phyloP scores from a whole-genome alignment of 1,140 invertebrate genomes.

The Asobara japonica region DNA sequence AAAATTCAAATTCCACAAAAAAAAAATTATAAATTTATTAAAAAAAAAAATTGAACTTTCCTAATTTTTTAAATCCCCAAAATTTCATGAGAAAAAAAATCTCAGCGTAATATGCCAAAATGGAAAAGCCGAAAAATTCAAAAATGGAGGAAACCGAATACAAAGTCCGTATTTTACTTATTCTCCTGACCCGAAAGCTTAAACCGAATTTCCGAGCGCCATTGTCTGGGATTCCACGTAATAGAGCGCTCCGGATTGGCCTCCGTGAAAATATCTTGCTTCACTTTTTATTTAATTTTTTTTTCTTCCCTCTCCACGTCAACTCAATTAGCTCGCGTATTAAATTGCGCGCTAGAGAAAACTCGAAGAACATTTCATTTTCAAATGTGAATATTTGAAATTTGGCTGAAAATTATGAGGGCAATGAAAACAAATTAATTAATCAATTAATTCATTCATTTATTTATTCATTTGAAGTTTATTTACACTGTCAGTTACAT shows the following conservation, averaged over 20 bases:
- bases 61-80: no score
- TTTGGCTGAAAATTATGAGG: not conserved
- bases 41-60: no score
- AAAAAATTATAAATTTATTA: no score
- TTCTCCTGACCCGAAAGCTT: not conserved
- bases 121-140: no score
- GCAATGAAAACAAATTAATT: not conserved
- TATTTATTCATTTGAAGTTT: no score
- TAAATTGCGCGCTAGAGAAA: not conserved
- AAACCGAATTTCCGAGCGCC: not conserved
- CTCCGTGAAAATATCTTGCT: conserved; percentile 1
- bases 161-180: no score
- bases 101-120: no score
- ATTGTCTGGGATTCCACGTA: conserved; percentile 15
- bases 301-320: not conserved
- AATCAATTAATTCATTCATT: not conserved
- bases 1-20: no score
- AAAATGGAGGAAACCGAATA: no score
- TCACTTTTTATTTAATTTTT: not conserved
- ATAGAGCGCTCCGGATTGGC: not conserved
- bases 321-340: not conserved
- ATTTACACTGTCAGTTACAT: no score
- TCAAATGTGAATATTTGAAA: not conserved
- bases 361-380: no score
- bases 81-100: no score